Evolutionary conservation across 1,140 invertebrate genomes (phyloP), one percentile per base, ranked within the genome.

Genomic region (Heliconius himera): DNA sequence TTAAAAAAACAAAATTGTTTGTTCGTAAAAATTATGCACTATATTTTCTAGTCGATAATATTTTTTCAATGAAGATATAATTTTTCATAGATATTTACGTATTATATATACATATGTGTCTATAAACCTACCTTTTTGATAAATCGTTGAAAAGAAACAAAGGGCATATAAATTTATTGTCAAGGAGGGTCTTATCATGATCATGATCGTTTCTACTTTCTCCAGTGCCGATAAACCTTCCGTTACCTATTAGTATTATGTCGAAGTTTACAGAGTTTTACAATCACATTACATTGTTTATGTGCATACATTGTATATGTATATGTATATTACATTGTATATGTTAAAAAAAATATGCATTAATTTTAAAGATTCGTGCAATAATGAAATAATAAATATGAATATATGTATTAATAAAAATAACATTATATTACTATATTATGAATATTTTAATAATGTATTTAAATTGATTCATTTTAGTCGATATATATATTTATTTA

Each of bases 101-200:
- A 77, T 82, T 77, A 72, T 70, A 72, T 70, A 82, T 77, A 86
- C 2, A 88, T 85, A 56, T 56, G 6, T 51, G 78, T 41, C 11
- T 46, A 46, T 46, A 83, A 73, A 49, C 79, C 33, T 36, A 36
- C 72, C 85, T 90, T 90, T 90, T 91, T 92, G 90, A 92, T 93
- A 92, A 92, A 93, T 93, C 86, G 88, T 89, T 81, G 90, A 92
- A 93, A 92, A 92, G 89, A 93, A 91, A 93, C 90, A 93, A 93
- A 93, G 91, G 89, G 84, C 89, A 87, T 89, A 93, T 93, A 93
- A 93, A 93, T 93, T 93, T 92, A 91, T 90, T 86, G 89, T 83
- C 82, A 74, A 78, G 70, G 82, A 86, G 82, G 82, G 83, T 83
- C 88, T 92, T 93, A 88, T 88, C 86, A 86, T 80, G 83, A 93